Percentiles rank a stretch among this genome's conserved stretches.
Evolutionary conservation across 2,797 vertebrate genomes (phyloP).

Genomic region (Sebastes trivittatus): DNA sequence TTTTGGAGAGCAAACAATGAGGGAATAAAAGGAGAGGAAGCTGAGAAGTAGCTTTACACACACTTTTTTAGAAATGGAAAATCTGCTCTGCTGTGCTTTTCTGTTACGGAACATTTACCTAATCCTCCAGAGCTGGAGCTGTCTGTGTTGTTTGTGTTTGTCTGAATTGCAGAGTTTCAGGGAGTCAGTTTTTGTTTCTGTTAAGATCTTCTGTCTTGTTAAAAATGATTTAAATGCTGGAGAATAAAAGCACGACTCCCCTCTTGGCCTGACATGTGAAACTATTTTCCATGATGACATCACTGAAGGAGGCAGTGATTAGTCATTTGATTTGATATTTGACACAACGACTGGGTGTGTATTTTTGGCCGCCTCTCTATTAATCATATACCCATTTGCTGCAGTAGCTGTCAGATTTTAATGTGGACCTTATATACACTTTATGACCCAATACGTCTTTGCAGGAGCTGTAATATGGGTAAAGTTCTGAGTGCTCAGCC

Average conservation of each 20-base stretch:
- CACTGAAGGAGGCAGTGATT: constrained; percentile 29
- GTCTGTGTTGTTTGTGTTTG: neutral
- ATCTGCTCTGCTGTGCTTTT: constrained; percentile 38
- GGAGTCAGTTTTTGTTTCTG: neutral
- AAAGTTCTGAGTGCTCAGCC: neutral
- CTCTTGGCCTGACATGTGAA: constrained; percentile 21
- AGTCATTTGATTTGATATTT: constrained; percentile 64
- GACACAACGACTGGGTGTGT: constrained; percentile 57
- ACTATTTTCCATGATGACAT: constrained; percentile 60
- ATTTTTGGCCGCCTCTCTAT: constrained; percentile 54
- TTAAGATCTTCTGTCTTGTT: neutral
- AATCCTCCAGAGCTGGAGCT: constrained; percentile 24
- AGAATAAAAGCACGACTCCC: neutral
- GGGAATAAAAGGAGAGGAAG: constrained; percentile 59
- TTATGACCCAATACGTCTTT: neutral
- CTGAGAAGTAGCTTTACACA: constrained; percentile 44
- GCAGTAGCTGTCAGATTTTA: constrained; percentile 34
- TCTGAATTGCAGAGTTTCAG: neutral
- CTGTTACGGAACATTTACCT: constrained; percentile 45
- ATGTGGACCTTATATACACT: neutral
- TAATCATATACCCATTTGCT: constrained; percentile 37
- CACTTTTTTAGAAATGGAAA: constrained; percentile 59
- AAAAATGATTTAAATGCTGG: constrained; percentile 26
- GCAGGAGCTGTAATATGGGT: constrained; percentile 5
- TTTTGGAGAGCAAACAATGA: constrained; percentile 63